Conservation (phyloP, 2,888 invertebrate genomes). For the Nudaria mundana region DNA sequence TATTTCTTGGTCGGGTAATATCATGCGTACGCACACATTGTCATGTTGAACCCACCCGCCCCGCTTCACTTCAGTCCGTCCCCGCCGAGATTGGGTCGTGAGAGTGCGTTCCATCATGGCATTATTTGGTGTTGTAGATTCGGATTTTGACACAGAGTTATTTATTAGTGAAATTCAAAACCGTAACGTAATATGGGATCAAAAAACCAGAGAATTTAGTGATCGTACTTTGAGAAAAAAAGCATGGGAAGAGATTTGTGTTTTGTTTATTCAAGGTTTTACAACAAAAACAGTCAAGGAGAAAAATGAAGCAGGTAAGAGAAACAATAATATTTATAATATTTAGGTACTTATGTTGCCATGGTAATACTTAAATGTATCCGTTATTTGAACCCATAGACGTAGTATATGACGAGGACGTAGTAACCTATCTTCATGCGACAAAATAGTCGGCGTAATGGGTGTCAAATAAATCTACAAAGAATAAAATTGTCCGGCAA, state of each 20-base stretch:
- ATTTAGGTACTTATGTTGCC: slow-evolving; percentile 21
- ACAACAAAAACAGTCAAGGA: slow-evolving; percentile 18
- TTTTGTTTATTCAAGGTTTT: slow-evolving; percentile 17
- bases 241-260: slow-evolving; percentile 18
- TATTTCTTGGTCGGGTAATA: too few relatives aligned
- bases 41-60: background rate
- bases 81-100: slow-evolving; percentile 14
- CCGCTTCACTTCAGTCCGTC: slow-evolving; percentile 9
- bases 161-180: slow-evolving; percentile 19
- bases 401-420: too few relatives aligned
- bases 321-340: slow-evolving; percentile 12
- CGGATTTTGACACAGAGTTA: slow-evolving; percentile 12
- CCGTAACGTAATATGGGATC: slow-evolving; percentile 16
- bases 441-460: too few relatives aligned
- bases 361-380: slow-evolving; percentile 15
- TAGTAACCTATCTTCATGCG: slow-evolving; percentile 16
- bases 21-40: too few relatives aligned
- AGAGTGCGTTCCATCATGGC: slow-evolving; percentile 5
- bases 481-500: too few relatives aligned
- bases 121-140: slow-evolving; percentile 6
- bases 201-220: slow-evolving; percentile 14
- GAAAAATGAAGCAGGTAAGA: slow-evolving; percentile 19
- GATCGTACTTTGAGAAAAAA: slow-evolving; percentile 14
- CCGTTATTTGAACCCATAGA: slow-evolving; percentile 19
- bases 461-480: too few relatives aligned